phyloP scores from a whole-genome alignment of 1,140 invertebrate species.

The Acromyrmex charruanus region DNA sequence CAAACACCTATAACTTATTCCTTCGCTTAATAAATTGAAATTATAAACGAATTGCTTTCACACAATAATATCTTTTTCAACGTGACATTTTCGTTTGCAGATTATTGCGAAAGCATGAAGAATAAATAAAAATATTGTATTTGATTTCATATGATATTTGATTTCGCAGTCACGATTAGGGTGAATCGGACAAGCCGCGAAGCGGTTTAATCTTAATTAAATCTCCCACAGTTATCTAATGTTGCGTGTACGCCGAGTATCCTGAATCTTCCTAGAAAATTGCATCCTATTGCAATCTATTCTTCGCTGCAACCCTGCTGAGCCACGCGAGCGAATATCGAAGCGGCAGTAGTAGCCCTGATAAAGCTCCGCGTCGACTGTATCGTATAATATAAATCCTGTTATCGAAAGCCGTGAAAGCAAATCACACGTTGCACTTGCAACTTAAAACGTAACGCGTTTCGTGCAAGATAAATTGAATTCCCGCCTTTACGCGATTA shows the following conservation, averaged over 20 bases:
- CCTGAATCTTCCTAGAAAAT: conserved; percentile 68
- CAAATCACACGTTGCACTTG: conserved; percentile 21
- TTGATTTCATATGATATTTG: conserved; percentile 22
- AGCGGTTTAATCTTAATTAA: conserved; percentile 71
- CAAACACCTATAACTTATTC: background rate
- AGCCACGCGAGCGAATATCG: conserved; percentile 42
- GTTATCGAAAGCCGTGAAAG: conserved; percentile 60
- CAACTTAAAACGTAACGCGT: conserved; percentile 44
- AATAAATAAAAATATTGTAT: background rate
- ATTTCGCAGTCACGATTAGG: conserved; percentile 27
- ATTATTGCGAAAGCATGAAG: background rate
- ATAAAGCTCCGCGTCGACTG: conserved; percentile 43
- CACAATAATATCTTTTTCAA: background rate
- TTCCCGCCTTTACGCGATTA: conserved; percentile 44
- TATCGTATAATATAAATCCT: conserved; percentile 61
- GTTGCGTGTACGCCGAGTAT: conserved; percentile 62
- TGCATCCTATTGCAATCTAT: conserved; percentile 56
- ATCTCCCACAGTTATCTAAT: conserved; percentile 66
- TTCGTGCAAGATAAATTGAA: conserved; percentile 49
- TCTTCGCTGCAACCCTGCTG: conserved; percentile 39
- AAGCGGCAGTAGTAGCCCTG: conserved; percentile 39
- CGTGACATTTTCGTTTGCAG: conserved; percentile 8
- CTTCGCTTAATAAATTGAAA: background rate
- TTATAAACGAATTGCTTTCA: background rate
- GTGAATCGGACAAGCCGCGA: conserved; percentile 18